Evolutionary conservation across 1,140 invertebrate genomes (phyloP).

Genomic region (Monomorium pharaonis): DNA sequence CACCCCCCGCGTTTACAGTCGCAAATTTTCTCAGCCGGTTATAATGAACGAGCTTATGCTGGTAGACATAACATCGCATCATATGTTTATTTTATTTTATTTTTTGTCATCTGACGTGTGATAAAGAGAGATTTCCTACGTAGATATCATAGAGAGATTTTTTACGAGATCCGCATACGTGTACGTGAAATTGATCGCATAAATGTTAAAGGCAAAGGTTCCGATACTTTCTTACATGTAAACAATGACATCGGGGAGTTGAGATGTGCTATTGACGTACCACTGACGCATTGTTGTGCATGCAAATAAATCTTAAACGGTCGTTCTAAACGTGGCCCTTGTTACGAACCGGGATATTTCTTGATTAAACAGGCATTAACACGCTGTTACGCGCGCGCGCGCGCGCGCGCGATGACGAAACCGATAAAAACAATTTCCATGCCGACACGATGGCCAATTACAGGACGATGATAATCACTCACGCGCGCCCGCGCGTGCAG

Average conservation of each 20-base stretch:
- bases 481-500: not conserved
- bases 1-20: not conserved
- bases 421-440: slow-evolving; percentile 61
- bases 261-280: slow-evolving; percentile 21
- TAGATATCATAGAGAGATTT: not conserved
- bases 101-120: not conserved
- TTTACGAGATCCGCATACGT: not conserved
- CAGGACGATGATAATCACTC: slow-evolving; percentile 33
- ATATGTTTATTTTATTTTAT: not conserved
- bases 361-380: slow-evolving; percentile 56
- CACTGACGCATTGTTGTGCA: not conserved
- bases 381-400: slow-evolving; percentile 8
- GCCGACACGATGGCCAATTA: slow-evolving; percentile 59
- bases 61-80: not conserved
- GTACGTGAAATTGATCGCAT: not conserved
- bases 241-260: not conserved
- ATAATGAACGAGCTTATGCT: not conserved
- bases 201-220: slow-evolving; percentile 28
- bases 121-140: not conserved
- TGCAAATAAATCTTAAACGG: slow-evolving; percentile 38
- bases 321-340: slow-evolving; percentile 8
- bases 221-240: not conserved
- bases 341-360: slow-evolving; percentile 1
- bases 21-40: slow-evolving; percentile 11
- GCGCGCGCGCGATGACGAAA: slow-evolving; percentile 12